Conservation (phyloP, 2,797 vertebrate species). For the Coluber constrictor region DNA sequence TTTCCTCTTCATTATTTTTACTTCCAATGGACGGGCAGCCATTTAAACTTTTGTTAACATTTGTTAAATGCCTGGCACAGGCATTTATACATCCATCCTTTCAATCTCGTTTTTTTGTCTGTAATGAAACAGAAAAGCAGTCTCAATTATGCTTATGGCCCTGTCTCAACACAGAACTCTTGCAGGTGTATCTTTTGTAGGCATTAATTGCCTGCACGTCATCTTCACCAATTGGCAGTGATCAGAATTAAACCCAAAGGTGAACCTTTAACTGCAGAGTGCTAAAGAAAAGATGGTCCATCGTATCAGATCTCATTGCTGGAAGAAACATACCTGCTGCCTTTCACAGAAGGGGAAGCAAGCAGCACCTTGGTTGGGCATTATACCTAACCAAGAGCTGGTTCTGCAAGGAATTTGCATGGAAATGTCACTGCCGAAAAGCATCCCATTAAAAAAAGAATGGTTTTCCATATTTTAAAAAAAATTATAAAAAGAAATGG, state of each 20-base stretch:
- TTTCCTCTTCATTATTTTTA: not conserved
- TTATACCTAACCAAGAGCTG: not conserved
- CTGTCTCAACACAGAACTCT: not conserved
- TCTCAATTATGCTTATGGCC: not conserved
- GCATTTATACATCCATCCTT: not conserved
- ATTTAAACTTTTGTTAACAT: not conserved
- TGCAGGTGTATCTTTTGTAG: not conserved
- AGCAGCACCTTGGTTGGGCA: not conserved
- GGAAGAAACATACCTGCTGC: not conserved
- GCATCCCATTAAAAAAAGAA: not conserved
- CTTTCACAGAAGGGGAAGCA: not conserved
- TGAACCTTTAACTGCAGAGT: not conserved
- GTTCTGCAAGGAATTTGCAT: not conserved
- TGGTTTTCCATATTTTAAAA: not conserved
- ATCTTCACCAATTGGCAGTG: not conserved
- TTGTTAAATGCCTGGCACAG: not conserved
- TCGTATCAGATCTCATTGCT: not conserved
- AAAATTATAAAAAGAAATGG: not conserved
- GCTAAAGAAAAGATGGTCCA: not conserved
- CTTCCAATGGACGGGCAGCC: not conserved
- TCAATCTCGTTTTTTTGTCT: not conserved
- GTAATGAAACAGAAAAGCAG: not conserved
- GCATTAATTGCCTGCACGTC: not conserved
- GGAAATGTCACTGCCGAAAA: not conserved
- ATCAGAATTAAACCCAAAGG: constrained; percentile 8